A percentile compares a stretch with the other conserved stretches of the same genome.
Conservation (phyloP, 2,888 invertebrate genomes). For the Ochropacha duplaris region DNA sequence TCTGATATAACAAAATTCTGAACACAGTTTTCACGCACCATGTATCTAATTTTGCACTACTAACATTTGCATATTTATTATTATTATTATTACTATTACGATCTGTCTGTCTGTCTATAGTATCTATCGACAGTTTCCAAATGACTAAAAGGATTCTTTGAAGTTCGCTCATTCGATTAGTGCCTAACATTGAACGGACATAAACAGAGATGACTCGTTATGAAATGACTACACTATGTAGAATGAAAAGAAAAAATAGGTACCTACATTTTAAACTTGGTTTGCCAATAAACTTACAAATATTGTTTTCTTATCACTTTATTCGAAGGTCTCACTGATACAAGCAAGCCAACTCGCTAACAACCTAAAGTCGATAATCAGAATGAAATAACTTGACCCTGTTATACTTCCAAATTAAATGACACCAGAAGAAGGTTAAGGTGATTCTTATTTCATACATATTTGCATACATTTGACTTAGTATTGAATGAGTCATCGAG, state of each 20-base stretch:
- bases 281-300: background rate
- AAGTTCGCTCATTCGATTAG: background rate
- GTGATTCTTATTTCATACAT: background rate
- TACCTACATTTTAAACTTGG: background rate
- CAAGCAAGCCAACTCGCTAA: background rate
- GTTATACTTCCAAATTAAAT: background rate
- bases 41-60: background rate
- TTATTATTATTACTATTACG: background rate
- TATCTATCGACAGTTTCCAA: background rate
- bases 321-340: background rate
- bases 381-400: background rate
- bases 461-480: conserved; percentile 7
- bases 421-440: background rate
- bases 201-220: conserved; percentile 17
- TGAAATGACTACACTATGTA: conserved; percentile 1
- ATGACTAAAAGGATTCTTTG: background rate
- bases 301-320: background rate
- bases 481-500: conserved; percentile 29
- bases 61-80: background rate
- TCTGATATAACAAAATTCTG: conserved; percentile 10
- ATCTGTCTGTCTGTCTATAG: background rate
- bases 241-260: background rate
- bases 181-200: conserved; percentile 9
- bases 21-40: conserved; percentile 9
- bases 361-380: background rate